Conservation (phyloP, 2,888 invertebrate species). For the Nezara viridula region DNA sequence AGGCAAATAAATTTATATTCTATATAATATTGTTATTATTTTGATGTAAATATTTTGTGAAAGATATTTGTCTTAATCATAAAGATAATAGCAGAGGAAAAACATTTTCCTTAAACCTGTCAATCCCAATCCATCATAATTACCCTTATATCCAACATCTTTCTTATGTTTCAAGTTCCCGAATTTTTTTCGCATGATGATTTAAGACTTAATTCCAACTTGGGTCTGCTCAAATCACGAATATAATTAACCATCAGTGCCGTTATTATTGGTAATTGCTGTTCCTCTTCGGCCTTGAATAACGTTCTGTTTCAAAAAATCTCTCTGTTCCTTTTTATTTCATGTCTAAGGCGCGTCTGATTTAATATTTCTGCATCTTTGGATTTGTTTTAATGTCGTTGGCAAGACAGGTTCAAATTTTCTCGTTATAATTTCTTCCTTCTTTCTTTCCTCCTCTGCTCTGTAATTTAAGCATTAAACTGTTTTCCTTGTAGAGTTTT, state of each 20-base stretch:
- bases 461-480: not conserved
- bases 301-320: not conserved
- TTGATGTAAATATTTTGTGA: not conserved
- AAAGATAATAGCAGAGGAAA: not conserved
- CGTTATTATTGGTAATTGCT: not conserved
- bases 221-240: not conserved
- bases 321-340: not conserved
- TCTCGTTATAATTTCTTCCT: not conserved
- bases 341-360: not conserved
- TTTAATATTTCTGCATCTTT: not conserved
- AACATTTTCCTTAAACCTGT: not conserved
- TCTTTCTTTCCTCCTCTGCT: not conserved
- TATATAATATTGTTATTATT: not conserved
- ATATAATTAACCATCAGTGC: not conserved
- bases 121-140: not conserved
- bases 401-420: not conserved
- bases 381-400: not conserved
- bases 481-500: not conserved
- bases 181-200: not conserved
- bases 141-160: not conserved
- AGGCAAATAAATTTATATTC: too few species aligned
- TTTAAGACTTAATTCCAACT: not conserved
- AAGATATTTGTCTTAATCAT: not conserved
- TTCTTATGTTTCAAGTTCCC: not conserved
- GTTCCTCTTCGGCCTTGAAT: not conserved